Evolutionary conservation across 2,797 vertebrate species (phyloP), one percentile per base, ranked within the genome.

Genomic region (Sebastes vulpes): DNA sequence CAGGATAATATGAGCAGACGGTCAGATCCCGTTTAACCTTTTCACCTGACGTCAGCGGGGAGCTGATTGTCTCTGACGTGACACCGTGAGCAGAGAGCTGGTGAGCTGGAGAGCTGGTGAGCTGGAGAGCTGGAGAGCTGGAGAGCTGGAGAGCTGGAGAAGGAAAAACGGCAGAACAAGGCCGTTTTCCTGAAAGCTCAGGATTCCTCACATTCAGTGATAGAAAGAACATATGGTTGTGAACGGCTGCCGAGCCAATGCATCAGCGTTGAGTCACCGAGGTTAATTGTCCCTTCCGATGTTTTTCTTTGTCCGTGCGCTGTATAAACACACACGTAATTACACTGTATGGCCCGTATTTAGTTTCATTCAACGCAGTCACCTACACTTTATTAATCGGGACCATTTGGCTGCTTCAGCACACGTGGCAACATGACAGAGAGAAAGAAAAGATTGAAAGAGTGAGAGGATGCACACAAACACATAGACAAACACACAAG

Each of bases 201-300:
- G 20, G 72, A 83, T 82, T 83, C 50, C 69, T 75, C 54, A 16
- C 70, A 61, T 85, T 48, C 72, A 25, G 71, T 54, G 35, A 86
- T 75, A 64, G 71, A 90, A 75, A 80, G 52, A 89, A 88, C 90
- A 92, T 71, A 75, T 91, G 89, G 69, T 81, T 75, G 61, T 12
- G 72, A 84, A 65, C 9, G 16, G 78, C 71, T 59, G 85, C 84
- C 57, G 68, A 86, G 77, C 46, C 72, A 75, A 60, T 9, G 31
- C 79, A 80, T 84, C 82, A 63, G 53, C 59, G 61, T 65, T n/a
- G 70, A 88, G 86, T 90, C 82, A 83, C 35, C 0, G 38, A 82
- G 86, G 92, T 92, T 90, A 90, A 94, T 92, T 81, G 72, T 83
- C 74, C 83, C 32, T 74, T 87, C 79, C 75, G 8, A 83, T 81